phyloP scores from a whole-genome alignment of 2,797 vertebrate genomes.

The Syncerus caffer region DNA sequence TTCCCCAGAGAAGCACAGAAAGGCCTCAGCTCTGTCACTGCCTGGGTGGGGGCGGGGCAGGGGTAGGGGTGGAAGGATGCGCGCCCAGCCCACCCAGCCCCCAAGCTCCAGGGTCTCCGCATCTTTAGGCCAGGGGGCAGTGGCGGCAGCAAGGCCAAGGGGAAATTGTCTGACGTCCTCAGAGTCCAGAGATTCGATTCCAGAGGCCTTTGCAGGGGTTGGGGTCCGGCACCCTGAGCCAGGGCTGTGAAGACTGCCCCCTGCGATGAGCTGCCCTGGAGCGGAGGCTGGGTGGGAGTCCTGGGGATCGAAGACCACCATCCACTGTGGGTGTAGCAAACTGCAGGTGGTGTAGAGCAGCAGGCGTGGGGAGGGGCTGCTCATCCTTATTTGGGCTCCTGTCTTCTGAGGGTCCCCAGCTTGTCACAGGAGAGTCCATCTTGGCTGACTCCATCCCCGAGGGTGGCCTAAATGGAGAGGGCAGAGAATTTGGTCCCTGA shows the following conservation, averaged over 20 bases:
- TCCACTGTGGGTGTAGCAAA: background rate
- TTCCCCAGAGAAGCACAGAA: background rate
- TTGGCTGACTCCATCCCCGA: rapidly evolving
- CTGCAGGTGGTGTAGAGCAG: too few relatives aligned
- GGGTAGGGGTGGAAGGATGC: too few relatives aligned
- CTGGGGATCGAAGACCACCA: background rate
- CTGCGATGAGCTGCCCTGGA: background rate
- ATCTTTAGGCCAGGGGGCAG: background rate
- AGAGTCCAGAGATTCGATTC: too few relatives aligned
- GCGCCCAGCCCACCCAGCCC: too few relatives aligned
- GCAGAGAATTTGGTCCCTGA: background rate
- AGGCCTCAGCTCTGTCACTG: background rate
- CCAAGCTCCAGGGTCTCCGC: background rate
- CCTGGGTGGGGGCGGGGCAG: rapidly evolving
- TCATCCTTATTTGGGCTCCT: background rate
- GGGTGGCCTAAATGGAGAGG: rapidly evolving
- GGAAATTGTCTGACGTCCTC: background rate
- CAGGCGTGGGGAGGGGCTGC: rapidly evolving
- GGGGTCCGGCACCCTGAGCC: background rate
- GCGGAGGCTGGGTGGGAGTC: background rate
- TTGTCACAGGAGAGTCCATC: background rate
- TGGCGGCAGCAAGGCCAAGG: background rate
- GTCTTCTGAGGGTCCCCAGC: background rate
- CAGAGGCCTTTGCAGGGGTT: background rate
- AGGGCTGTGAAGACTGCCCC: background rate